phyloP scores from a whole-genome alignment of 2,113 vertebrate species.

The Hystrix cristata region DNA sequence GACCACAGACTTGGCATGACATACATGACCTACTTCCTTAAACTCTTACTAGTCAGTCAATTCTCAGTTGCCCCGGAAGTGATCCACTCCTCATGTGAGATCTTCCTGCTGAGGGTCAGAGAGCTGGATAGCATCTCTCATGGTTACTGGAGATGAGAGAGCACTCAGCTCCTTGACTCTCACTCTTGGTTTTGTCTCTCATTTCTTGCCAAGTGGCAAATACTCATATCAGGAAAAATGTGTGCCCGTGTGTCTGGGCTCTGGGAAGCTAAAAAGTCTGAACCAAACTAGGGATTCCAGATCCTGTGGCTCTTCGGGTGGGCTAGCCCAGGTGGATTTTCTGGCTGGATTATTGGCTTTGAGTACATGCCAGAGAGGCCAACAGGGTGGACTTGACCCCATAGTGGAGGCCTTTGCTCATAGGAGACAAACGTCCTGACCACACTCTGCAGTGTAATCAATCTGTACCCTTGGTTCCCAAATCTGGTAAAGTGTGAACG shows the following conservation, averaged over 20 bases:
- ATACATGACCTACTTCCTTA: neutral
- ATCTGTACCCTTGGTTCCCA: neutral
- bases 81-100: neutral
- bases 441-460: neutral
- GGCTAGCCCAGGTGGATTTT: neutral
- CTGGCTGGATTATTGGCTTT: neutral
- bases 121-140: neutral
- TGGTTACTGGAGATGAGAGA: neutral
- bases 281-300: neutral
- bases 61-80: neutral
- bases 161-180: neutral
- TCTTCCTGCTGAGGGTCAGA: neutral
- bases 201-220: fast-evolving
- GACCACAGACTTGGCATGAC: neutral
- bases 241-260: neutral
- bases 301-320: neutral
- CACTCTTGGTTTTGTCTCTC: neutral
- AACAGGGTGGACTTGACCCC: neutral
- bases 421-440: neutral
- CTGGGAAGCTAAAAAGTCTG: neutral
- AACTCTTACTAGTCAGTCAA: neutral
- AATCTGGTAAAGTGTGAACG: neutral
- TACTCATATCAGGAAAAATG: neutral
- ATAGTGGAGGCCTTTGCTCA: neutral
- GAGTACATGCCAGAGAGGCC: neutral